Base-by-base conservation (phyloP, 2,797 vertebrate genomes). In the Sebastolobus altivelis region DNA sequence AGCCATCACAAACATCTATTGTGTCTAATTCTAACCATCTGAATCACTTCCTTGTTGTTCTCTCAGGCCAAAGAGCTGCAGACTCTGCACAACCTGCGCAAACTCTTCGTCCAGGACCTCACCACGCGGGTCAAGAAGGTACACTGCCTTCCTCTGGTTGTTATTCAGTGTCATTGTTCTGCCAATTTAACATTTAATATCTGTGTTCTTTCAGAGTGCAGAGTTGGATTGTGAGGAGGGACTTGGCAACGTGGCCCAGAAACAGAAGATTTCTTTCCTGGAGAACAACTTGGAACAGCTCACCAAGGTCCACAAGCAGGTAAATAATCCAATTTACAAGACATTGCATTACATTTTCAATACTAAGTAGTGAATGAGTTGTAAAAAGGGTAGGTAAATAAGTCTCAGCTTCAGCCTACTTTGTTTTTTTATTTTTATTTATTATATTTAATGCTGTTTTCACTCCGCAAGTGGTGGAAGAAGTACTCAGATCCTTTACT, bases 231-330 rank as follows among this genome's bases (percentile, higher is more conserved):
- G 95, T 1, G 97, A 98, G 7, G 97, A 99, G 2, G 96, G 96
- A 40, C 97, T 97, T 0, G 96, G 97, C 29, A 97, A 96, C 3
- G 95, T 96, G 0, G 96, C 97, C 11, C 97, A 98, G 94, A 98
- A 99, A 86, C 97, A 98, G 92, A 98, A 98, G 89, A 97, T 98
- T 81, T 98, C 97, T 86, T 98, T 98, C 95, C 95, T 99, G 93
- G 97, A 98, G 92, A 98, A 99, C 89, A 99, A 98, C 93, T 87
- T 99, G 93, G 97, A 98, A 84, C 97, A 99, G 90, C 97, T 99
- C 93, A 99, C 97, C 33, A 98, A 98, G 75, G 97, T 98, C 92
- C 98, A 99, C 96, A 98, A 99, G 88, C 97, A 95, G 95, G 94
- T 95, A 80, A n/a, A 29, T 18, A 16, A 46, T 14, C 16, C 16